Conservation (phyloP, 2,797 vertebrate species). For the Propithecus perrieri region DNA sequence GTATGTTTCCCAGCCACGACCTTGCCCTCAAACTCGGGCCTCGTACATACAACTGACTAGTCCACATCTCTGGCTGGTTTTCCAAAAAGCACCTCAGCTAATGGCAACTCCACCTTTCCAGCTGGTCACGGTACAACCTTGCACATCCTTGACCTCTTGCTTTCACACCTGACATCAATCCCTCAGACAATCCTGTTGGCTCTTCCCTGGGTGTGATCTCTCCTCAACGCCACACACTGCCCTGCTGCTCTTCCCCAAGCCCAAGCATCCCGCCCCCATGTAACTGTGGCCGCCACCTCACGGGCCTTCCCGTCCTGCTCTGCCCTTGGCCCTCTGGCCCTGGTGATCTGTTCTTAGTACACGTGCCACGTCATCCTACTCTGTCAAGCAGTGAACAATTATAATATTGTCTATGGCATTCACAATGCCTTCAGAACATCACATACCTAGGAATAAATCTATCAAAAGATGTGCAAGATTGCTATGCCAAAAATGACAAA, state of each 20-base stretch:
- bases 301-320: neutral
- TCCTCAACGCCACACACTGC: neutral
- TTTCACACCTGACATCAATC: neutral
- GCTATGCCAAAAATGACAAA: neutral
- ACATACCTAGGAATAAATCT: neutral
- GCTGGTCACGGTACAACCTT: neutral
- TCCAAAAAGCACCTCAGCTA: neutral
- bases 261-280: fast-evolving
- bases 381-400: neutral
- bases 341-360: neutral
- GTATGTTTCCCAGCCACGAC: neutral
- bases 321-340: too few species aligned
- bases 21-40: neutral
- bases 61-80: neutral
- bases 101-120: neutral
- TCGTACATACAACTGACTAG: fast-evolving
- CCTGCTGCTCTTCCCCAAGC: neutral
- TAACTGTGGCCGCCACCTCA: neutral
- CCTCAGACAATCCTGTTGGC: neutral
- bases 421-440: neutral
- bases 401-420: too few species aligned
- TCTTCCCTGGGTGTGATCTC: neutral
- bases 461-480: neutral
- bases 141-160: neutral
- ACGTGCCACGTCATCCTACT: neutral